A percentile compares a stretch with the other conserved stretches of the same genome.
Evolutionary conservation across 2,113 vertebrate genomes (phyloP).

Genomic region (Menura novaehollandiae): DNA sequence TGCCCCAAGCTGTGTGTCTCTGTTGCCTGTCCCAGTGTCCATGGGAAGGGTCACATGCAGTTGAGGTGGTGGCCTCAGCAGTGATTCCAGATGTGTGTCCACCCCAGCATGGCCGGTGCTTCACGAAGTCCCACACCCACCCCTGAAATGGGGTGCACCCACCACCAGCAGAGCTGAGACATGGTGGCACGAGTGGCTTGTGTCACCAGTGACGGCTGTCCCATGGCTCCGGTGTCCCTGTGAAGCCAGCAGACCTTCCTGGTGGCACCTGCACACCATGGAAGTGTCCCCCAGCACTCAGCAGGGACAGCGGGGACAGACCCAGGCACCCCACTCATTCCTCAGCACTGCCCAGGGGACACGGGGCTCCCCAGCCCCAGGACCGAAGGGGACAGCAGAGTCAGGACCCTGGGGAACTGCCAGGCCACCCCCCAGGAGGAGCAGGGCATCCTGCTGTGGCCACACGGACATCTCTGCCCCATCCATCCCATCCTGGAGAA

Average conservation of each 20-base stretch:
- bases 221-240: background rate
- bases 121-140: accelerated
- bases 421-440: accelerated
- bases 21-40: accelerated
- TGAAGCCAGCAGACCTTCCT: background rate
- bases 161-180: background rate
- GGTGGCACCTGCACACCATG: background rate
- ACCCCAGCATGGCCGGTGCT: background rate
- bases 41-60: accelerated
- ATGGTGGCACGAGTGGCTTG: accelerated
- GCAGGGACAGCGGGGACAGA: background rate
- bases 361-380: accelerated
- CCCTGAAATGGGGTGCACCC: accelerated
- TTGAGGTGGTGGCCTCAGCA: background rate
- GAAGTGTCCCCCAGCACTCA: accelerated
- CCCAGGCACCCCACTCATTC: background rate
- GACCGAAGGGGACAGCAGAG: background rate
- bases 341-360: background rate
- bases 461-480: background rate
- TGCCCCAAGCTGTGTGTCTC: background rate
- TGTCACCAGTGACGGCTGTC: background rate
- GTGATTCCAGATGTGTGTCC: background rate
- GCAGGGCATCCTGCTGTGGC: background rate
- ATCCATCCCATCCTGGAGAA: background rate
- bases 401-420: background rate